Percentiles rank a stretch among this genome's conserved stretches.
phyloP scores from a whole-genome alignment of 2,797 vertebrate species.

The Rhinichthys osculus region DNA sequence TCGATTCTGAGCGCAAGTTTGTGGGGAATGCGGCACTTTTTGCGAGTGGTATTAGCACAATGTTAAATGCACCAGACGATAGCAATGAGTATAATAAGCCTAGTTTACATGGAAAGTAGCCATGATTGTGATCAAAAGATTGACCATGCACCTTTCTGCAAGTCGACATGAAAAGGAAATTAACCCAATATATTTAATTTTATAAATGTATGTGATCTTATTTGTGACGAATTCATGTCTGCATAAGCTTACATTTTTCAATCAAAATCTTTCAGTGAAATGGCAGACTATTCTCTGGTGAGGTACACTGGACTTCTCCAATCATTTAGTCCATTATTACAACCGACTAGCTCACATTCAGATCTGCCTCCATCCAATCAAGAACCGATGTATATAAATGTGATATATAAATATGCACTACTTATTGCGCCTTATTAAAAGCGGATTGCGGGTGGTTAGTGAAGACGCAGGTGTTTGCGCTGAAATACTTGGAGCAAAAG shows the following conservation, averaged over 20 bases:
- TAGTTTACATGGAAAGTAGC: neutral
- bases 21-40: neutral
- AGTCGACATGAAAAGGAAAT: neutral
- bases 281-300: neutral
- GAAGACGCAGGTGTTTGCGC: too few species aligned
- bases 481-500: too few species aligned
- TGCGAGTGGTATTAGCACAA: neutral
- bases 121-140: neutral
- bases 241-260: neutral
- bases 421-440: too few species aligned
- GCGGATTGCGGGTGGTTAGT: too few species aligned
- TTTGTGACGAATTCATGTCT: neutral
- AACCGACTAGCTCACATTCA: too few species aligned
- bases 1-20: neutral
- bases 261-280: neutral
- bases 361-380: too few species aligned
- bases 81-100: neutral
- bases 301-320: too few species aligned
- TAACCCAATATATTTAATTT: neutral
- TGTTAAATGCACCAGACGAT: neutral
- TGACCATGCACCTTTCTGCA: neutral
- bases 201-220: neutral
- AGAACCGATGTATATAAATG: too few species aligned
- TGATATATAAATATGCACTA: too few species aligned
- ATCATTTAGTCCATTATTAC: too few species aligned